These are phyloP conservation scores for Tupaia tana DNA, from an alignment of 2,113 vertebrate species.

Conservation along the genomic window DNA sequence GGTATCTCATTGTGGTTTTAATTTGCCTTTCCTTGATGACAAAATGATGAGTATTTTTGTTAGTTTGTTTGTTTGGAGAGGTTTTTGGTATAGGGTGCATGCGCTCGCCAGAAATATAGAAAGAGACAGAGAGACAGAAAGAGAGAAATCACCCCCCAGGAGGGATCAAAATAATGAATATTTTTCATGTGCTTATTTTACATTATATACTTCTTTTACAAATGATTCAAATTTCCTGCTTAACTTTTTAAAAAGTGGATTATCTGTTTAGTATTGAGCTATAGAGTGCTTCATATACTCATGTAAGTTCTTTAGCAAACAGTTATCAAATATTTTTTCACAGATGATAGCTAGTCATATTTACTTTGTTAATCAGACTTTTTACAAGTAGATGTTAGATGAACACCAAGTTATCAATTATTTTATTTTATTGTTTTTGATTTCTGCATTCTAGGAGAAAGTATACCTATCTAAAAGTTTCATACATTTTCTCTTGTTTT, in stretches of 20 bases:
- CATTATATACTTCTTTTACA: neutral
- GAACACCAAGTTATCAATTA: neutral
- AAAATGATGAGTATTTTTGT: neutral
- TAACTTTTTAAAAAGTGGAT: neutral
- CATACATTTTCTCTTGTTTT: neutral
- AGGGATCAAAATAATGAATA: too few relatives aligned
- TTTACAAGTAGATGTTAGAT: neutral
- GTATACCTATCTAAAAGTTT: neutral
- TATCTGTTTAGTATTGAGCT: neutral
- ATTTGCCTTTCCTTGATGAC: neutral
- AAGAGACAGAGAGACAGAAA: too few relatives aligned
- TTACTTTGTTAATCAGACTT: neutral
- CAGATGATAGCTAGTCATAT: neutral
- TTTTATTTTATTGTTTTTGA: neutral
- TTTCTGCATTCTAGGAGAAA: neutral
- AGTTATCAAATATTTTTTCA: neutral
- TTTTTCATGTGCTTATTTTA: neutral
- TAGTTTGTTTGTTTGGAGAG: too few relatives aligned
- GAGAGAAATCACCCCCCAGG: too few relatives aligned
- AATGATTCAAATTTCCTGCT: neutral
- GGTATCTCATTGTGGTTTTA: neutral
- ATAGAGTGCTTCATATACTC: neutral
- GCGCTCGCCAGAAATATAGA: too few relatives aligned
- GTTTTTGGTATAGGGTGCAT: too few relatives aligned
- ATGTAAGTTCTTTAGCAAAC: neutral